A percentile compares a stretch with the other conserved stretches of the same genome.
Evolutionary conservation across 2,797 vertebrate genomes (phyloP).

Genomic region (Caiman crocodilus): DNA sequence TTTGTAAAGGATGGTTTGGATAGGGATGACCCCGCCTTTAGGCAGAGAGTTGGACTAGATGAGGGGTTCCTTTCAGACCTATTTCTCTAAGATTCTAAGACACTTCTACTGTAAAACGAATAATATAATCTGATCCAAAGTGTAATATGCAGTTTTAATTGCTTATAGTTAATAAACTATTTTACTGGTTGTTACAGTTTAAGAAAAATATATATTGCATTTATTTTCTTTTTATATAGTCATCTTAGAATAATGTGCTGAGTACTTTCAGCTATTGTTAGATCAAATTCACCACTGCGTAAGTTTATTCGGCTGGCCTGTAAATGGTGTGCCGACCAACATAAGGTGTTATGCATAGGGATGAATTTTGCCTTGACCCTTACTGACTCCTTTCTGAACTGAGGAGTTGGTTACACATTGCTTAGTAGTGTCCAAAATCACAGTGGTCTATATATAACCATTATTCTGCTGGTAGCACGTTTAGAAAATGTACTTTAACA

Average conservation of each 20-base stretch:
- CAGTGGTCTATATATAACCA: neutral
- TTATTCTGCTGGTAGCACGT: neutral
- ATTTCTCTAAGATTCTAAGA: too few species aligned
- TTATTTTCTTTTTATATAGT: neutral
- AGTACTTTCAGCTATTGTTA: neutral
- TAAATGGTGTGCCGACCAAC: neutral
- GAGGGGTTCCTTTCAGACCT: too few species aligned
- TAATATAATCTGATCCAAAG: neutral
- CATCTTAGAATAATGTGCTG: neutral
- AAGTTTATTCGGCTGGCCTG: neutral
- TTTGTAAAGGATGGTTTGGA: too few species aligned
- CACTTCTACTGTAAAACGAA: neutral
- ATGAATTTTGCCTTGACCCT: neutral
- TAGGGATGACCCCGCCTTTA: too few species aligned
- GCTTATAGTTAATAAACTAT: neutral
- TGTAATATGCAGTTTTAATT: neutral
- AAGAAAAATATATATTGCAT: neutral
- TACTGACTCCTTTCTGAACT: neutral
- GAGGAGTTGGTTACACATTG: neutral
- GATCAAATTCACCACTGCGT: neutral
- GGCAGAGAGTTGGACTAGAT: too few species aligned
- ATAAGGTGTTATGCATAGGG: rapidly evolving
- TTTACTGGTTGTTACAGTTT: neutral
- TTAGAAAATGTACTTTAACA: neutral
- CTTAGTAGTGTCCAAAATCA: rapidly evolving